phyloP scores from a whole-genome alignment of 2,797 vertebrate genomes.

The Carduelis carduelis region DNA sequence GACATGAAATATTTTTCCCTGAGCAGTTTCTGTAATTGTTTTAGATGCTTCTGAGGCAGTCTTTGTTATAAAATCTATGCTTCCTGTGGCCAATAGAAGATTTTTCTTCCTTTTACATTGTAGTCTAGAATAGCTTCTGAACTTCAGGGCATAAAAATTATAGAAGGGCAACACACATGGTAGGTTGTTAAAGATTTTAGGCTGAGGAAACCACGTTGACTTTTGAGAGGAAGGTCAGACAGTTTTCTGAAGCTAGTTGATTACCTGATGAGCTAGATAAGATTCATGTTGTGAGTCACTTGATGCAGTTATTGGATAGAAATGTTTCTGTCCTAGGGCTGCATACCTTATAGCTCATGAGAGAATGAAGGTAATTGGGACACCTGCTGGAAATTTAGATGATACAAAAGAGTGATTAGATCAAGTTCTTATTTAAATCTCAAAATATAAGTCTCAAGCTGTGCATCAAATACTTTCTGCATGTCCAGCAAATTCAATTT shows the following conservation, averaged over 20 bases:
- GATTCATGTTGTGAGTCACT: neutral
- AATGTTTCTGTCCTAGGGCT: neutral
- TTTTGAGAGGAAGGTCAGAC: conserved; percentile 10
- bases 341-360: neutral
- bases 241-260: neutral
- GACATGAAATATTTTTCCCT: neutral
- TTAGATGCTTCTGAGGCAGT: neutral
- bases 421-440: conserved; percentile 35
- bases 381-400: neutral
- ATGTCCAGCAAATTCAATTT: conserved; percentile 1
- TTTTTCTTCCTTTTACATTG: neutral
- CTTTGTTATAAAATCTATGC: neutral
- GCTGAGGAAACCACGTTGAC: neutral
- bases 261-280: neutral
- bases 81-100: neutral
- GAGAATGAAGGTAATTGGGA: neutral
- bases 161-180: neutral
- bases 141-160: neutral
- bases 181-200: neutral
- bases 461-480: neutral
- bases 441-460: neutral
- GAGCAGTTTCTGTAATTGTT: neutral
- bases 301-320: neutral
- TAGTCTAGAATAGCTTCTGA: neutral
- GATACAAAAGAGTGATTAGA: neutral